Percentiles rank a stretch among this genome's conserved stretches.
phyloP scores from a whole-genome alignment of 2,888 invertebrate species.

The Diogma glabrata region DNA sequence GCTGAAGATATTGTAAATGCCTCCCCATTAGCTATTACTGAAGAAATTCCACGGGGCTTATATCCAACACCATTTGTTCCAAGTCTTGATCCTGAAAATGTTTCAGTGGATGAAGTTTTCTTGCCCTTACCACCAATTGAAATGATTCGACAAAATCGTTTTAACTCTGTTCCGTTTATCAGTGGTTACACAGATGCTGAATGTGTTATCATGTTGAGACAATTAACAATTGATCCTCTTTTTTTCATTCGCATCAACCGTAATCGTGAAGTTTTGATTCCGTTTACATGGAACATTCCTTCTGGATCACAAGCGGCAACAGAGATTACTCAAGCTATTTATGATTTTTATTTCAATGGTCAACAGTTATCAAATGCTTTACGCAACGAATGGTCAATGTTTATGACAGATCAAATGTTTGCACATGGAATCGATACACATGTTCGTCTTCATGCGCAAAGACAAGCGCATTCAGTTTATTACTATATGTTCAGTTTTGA shows the following conservation, averaged over 20 bases:
- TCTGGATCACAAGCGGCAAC: conserved; percentile 1
- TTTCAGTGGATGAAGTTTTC: conserved; percentile 11
- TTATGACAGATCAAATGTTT: conserved; percentile 15
- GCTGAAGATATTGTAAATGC: conserved; percentile 2
- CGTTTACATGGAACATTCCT: conserved; percentile 12
- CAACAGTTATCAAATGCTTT: not conserved
- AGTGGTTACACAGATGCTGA: conserved; percentile 16
- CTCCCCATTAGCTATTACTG: conserved; percentile 2
- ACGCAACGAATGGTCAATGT: conserved; percentile 12
- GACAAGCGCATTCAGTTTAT: conserved; percentile 13
- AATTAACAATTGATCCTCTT: conserved; percentile 7
- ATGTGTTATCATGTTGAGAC: conserved; percentile 14
- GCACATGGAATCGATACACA: conserved; percentile 14
- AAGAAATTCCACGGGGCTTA: conserved; percentile 12
- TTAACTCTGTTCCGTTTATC: conserved; percentile 18
- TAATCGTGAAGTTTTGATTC: conserved; percentile 14
- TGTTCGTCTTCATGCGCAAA: conserved; percentile 13
- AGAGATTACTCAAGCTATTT: conserved; percentile 9
- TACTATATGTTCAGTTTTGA: conserved; percentile 16
- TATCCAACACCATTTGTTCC: conserved; percentile 15
- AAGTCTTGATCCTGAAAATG: conserved; percentile 12
- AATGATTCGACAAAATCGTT: conserved; percentile 12
- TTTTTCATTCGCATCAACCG: conserved; percentile 9
- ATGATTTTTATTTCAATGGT: conserved; percentile 15
- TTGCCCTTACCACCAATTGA: conserved; percentile 13